These are phyloP conservation scores for Diarsia mendica DNA, from an alignment of 2,888 invertebrate genomes.

Conservation along the genomic window DNA sequence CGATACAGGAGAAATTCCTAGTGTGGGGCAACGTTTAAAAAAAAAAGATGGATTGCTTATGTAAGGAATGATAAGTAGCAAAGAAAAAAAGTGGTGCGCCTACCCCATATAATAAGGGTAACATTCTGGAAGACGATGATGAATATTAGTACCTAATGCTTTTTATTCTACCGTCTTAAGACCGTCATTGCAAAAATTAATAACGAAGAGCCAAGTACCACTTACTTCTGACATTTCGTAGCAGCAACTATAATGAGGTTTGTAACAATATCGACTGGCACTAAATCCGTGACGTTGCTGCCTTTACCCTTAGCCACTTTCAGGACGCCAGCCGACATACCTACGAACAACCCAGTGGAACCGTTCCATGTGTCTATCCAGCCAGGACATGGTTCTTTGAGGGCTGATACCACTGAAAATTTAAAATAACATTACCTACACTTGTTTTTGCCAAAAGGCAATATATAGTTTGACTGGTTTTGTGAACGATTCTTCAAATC, in stretches of 20 bases:
- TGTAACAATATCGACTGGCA: slow-evolving; percentile 71
- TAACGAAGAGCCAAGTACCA: background rate
- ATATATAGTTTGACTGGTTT: too few relatives aligned
- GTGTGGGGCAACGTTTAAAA: too few relatives aligned
- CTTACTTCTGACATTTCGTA: slow-evolving; percentile 67
- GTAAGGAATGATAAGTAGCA: too few relatives aligned
- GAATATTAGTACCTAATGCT: too few relatives aligned
- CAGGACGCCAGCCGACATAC: slow-evolving; percentile 64
- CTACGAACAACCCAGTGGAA: slow-evolving; percentile 65
- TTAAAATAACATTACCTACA: background rate
- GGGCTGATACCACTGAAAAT: slow-evolving; percentile 69
- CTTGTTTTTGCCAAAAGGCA: background rate
- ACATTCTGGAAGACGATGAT: too few relatives aligned
- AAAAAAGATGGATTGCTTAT: too few relatives aligned
- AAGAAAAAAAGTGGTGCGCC: too few relatives aligned
- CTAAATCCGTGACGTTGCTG: slow-evolving; percentile 64
- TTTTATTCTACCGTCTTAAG: too few relatives aligned
- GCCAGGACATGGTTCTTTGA: slow-evolving; percentile 70
- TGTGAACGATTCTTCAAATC: too few relatives aligned
- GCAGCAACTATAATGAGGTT: slow-evolving; percentile 70
- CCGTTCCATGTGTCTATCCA: slow-evolving; percentile 75
- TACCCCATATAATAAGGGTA: too few relatives aligned
- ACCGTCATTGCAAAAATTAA: background rate
- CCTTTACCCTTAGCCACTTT: slow-evolving; percentile 61
- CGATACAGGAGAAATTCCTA: too few relatives aligned